These are phyloP conservation scores for Seira sanloemensis DNA, from an alignment of 2,888 invertebrate species.

Conservation along the genomic window DNA sequence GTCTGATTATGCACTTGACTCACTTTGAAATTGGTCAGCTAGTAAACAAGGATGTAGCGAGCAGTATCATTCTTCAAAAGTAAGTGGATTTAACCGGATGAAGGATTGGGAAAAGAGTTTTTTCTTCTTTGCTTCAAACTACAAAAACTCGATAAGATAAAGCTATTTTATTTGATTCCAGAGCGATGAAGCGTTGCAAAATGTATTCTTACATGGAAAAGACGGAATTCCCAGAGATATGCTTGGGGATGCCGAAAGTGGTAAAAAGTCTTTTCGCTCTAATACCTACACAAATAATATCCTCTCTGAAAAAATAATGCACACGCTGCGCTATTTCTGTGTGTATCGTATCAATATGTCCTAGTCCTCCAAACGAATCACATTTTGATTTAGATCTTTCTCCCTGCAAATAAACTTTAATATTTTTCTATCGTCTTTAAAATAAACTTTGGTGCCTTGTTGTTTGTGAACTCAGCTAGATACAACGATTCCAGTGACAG, in stretches of 20 bases:
- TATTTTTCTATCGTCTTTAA: background rate
- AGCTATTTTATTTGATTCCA: conserved; percentile 74
- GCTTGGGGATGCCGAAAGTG: conserved; percentile 77
- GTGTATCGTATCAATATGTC: background rate
- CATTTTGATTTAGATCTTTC: background rate
- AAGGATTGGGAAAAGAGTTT: background rate
- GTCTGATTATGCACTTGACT: conserved; percentile 83
- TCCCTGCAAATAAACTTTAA: background rate
- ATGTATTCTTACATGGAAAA: conserved; percentile 80
- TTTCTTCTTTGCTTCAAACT: conserved; percentile 1
- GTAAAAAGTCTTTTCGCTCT: conserved; percentile 69
- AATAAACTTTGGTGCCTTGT: background rate
- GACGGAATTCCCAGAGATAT: conserved; percentile 81
- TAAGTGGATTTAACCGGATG: conserved; percentile 75
- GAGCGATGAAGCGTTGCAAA: conserved; percentile 82
- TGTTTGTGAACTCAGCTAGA: conserved; percentile 44
- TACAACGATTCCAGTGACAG: conserved; percentile 47
- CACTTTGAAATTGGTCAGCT: conserved; percentile 81
- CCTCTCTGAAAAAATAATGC: background rate
- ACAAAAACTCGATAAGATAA: conserved; percentile 1
- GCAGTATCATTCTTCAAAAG: conserved; percentile 80
- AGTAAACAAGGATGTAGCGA: conserved; percentile 75
- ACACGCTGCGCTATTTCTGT: conserved; percentile 9
- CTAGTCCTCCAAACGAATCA: background rate
- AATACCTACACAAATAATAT: background rate